These are phyloP conservation scores for Cataglyphis hispanica DNA, from an alignment of 1,140 invertebrate genomes.

Conservation along the genomic window DNA sequence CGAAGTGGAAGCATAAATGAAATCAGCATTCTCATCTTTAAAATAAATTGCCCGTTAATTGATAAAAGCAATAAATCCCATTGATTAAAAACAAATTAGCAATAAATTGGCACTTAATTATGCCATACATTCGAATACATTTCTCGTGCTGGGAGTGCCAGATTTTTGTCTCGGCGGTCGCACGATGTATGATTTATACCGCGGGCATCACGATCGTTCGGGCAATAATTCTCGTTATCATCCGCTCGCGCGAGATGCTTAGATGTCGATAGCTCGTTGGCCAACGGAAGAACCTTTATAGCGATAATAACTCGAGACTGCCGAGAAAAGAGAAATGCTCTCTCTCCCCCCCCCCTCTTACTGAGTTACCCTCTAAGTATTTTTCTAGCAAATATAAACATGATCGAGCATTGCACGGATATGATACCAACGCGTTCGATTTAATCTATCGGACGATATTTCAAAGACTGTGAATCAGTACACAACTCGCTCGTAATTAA, in stretches of 20 bases:
- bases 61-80: too few species aligned
- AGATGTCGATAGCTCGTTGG: conserved; percentile 60
- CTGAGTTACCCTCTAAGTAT: not conserved
- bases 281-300: conserved; percentile 51
- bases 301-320: conserved; percentile 56
- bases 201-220: conserved; percentile 38
- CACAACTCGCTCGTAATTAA: conserved; percentile 39
- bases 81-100: too few species aligned
- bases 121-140: too few species aligned
- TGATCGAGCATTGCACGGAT: conserved; percentile 22
- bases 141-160: too few species aligned
- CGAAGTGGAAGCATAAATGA: too few species aligned
- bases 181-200: conserved; percentile 57
- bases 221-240: conserved; percentile 58
- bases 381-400: not conserved
- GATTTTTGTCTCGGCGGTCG: conserved; percentile 41
- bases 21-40: too few species aligned
- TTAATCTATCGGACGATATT: conserved; percentile 26
- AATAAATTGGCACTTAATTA: too few species aligned
- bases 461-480: not conserved
- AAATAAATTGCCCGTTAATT: too few species aligned
- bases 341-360: not conserved
- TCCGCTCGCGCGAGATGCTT: conserved; percentile 47
- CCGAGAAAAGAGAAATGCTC: not conserved
- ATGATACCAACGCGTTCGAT: conserved; percentile 25